phyloP scores from a whole-genome alignment of 2,797 vertebrate genomes.

The Anguilla anguilla region DNA sequence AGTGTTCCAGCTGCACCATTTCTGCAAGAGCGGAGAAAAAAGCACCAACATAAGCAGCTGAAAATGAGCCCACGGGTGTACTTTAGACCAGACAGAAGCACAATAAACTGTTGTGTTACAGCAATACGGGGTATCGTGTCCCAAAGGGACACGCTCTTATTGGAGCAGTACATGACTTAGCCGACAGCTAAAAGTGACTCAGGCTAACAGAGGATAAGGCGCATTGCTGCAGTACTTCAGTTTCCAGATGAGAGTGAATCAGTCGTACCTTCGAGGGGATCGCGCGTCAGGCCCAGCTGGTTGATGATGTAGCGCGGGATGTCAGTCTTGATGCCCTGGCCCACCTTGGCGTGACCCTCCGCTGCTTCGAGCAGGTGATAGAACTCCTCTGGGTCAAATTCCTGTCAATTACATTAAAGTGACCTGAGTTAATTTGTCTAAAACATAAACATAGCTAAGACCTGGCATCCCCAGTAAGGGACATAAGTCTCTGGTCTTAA shows the following conservation, averaged over 20 bases:
- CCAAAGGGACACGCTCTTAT: background rate
- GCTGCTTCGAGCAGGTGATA: constrained; percentile 95
- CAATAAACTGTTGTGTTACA: background rate
- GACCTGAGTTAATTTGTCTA: background rate
- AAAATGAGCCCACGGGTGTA: background rate
- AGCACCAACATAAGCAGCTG: constrained; percentile 15
- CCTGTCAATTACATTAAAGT: constrained; percentile 67
- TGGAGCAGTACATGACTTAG: background rate
- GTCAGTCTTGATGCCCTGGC: constrained; percentile 91
- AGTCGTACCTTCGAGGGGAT: constrained; percentile 83
- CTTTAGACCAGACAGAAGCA: background rate
- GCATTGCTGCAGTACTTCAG: background rate
- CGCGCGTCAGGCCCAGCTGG: constrained; percentile 89
- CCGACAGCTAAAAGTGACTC: background rate
- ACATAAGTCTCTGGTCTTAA: no score
- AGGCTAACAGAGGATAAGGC: background rate
- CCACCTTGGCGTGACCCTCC: constrained; percentile 92
- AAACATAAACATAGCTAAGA: background rate
- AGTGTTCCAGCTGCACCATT: constrained; percentile 86
- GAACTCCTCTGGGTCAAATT: constrained; percentile 96
- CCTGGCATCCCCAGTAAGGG: no score
- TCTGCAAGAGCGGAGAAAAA: constrained; percentile 67
- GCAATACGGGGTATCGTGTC: background rate
- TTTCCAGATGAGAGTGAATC: background rate
- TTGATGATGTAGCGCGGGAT: constrained; percentile 94